Conservation (phyloP, 2,113 vertebrate species). For the Helogale parvula region DNA sequence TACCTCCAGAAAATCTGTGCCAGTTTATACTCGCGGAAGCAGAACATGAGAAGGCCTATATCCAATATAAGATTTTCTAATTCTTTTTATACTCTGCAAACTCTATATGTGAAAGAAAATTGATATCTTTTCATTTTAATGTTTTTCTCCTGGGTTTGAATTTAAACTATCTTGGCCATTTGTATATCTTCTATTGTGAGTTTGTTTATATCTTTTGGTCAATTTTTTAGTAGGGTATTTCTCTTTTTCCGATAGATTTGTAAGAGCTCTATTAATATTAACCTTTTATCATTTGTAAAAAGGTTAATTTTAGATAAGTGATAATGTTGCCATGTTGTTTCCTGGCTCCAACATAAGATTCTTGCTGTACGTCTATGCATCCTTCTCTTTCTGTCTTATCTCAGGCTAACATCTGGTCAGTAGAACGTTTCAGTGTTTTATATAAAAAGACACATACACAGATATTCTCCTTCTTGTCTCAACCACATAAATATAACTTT, state of each 20-base stretch:
- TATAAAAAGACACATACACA: neutral
- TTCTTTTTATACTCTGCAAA: conserved; percentile 29
- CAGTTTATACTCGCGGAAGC: neutral
- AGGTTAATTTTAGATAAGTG: conserved; percentile 15
- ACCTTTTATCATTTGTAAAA: neutral
- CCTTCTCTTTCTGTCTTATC: neutral
- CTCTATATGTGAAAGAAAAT: conserved; percentile 5
- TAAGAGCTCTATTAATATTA: neutral
- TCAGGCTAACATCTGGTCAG: neutral
- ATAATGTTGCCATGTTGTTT: neutral
- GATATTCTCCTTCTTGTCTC: neutral
- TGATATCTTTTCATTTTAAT: neutral
- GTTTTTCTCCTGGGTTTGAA: neutral
- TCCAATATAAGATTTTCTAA: neutral
- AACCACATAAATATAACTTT: neutral
- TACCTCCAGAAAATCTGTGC: neutral
- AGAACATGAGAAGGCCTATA: neutral
- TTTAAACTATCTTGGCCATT: neutral
- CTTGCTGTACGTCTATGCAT: neutral
- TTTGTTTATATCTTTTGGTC: neutral
- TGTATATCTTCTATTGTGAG: neutral
- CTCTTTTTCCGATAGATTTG: neutral
- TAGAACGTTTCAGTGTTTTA: neutral
- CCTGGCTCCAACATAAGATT: neutral
- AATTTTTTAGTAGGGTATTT: neutral